Conservation (phyloP, 2,113 vertebrate genomes). For the Mustela nigripes region DNA sequence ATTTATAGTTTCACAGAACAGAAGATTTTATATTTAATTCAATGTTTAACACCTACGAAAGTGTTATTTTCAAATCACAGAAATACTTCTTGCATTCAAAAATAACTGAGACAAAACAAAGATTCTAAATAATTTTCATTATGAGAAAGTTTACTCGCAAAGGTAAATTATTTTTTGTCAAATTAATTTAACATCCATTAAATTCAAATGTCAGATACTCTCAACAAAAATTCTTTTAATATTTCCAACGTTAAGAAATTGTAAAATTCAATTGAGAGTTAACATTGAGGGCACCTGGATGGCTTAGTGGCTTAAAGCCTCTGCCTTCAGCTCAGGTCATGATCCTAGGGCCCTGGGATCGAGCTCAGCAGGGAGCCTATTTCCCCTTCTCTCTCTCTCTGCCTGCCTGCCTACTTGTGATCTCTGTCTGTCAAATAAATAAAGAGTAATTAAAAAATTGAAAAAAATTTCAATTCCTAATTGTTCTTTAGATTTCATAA, state of each 20-base stretch:
- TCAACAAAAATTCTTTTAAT: background rate
- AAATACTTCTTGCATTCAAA: background rate
- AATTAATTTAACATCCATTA: background rate
- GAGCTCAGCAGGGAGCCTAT: too few species aligned
- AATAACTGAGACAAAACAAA: background rate
- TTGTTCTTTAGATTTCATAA: background rate
- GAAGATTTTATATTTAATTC: slow-evolving; percentile 63
- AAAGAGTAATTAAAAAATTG: too few species aligned
- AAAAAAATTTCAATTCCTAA: background rate
- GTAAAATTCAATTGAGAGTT: background rate
- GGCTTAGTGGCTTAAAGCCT: too few species aligned
- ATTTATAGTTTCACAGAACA: slow-evolving; percentile 60
- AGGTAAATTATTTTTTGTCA: background rate
- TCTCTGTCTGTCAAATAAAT: too few species aligned
- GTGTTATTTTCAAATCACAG: slow-evolving; percentile 57
- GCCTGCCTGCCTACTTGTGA: too few species aligned
- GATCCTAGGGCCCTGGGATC: too few species aligned
- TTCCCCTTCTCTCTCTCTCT: too few species aligned
- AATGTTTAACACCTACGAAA: slow-evolving; percentile 36
- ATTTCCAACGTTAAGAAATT: background rate
- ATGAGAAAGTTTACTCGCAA: background rate
- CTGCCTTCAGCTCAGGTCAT: too few species aligned
- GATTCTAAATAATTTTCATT: slow-evolving; percentile 42
- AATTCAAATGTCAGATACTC: background rate
- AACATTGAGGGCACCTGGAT: too few species aligned